Conservation (phyloP, 2,113 vertebrate species). For the Pan paniscus region DNA sequence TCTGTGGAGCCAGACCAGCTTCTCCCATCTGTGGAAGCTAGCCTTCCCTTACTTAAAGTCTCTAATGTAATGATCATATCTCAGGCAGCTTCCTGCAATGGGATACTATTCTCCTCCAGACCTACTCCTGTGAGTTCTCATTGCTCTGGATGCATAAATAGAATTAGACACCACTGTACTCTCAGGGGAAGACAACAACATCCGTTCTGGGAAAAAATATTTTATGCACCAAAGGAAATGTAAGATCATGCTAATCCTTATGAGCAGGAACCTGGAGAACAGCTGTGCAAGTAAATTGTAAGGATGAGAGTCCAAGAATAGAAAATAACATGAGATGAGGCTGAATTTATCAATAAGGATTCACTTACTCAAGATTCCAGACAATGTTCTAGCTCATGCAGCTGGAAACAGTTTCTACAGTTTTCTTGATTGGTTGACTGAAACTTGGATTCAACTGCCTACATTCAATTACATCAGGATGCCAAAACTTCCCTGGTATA, state of each 20-base stretch:
- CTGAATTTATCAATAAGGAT: constrained; percentile 10
- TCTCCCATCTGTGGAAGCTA: neutral
- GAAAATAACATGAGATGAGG: neutral
- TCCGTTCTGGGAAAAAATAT: neutral
- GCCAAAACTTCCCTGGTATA: neutral
- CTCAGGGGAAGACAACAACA: neutral
- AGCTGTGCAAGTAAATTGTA: neutral
- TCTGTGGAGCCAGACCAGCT: neutral
- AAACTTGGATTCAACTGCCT: neutral
- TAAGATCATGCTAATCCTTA: neutral
- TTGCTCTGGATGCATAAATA: neutral
- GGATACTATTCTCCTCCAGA: neutral
- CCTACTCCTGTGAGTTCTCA: neutral
- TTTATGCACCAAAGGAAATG: neutral
- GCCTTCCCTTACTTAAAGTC: neutral
- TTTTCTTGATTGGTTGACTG: constrained; percentile 16
- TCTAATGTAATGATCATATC: neutral
- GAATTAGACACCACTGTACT: neutral
- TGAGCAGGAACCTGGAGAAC: neutral
- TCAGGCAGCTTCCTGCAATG: neutral
- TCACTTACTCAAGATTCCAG: neutral
- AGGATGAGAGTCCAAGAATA: neutral
- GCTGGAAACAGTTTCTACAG: constrained; percentile 21
- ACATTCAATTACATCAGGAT: neutral
- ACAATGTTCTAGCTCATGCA: neutral